These are phyloP conservation scores for Chalcis sispes DNA, from an alignment of 2,888 invertebrate species.

Conservation along the genomic window DNA sequence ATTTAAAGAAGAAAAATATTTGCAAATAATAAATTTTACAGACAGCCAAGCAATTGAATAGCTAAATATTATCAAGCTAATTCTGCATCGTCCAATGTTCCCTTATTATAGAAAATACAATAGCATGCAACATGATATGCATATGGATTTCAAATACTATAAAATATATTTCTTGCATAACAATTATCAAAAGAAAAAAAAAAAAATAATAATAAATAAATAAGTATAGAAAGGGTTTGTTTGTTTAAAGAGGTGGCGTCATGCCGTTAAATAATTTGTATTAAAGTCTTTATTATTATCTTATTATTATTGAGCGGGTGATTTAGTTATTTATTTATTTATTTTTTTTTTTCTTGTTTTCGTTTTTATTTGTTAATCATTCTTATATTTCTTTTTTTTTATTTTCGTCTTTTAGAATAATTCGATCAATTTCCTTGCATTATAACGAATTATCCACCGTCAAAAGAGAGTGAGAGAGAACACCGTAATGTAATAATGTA, in stretches of 20 bases:
- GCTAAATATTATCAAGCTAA: constrained; percentile 9
- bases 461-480: constrained; percentile 50
- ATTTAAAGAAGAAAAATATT: background rate
- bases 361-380: constrained; percentile 41
- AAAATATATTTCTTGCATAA: constrained; percentile 28
- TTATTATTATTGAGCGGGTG: constrained; percentile 71
- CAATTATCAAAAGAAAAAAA: constrained; percentile 2
- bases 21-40: constrained; percentile 21
- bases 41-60: constrained; percentile 29
- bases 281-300: constrained; percentile 75
- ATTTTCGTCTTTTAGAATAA: constrained; percentile 51
- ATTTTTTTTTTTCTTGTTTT: constrained; percentile 51
- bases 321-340: constrained; percentile 61
- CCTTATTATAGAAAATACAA: constrained; percentile 35
- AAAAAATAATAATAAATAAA: constrained; percentile 5
- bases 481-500: constrained; percentile 44
- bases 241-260: constrained; percentile 58
- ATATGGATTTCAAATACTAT: constrained; percentile 22
- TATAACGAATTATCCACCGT: constrained; percentile 41
- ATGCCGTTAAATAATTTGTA: constrained; percentile 69
- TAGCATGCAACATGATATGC: constrained; percentile 46
- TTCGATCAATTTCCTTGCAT: constrained; percentile 62
- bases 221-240: constrained; percentile 54
- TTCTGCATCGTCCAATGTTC: constrained; percentile 33
- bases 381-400: constrained; percentile 32